Conservation (phyloP, 2,797 vertebrate genomes). For the Myripristis murdjan region DNA sequence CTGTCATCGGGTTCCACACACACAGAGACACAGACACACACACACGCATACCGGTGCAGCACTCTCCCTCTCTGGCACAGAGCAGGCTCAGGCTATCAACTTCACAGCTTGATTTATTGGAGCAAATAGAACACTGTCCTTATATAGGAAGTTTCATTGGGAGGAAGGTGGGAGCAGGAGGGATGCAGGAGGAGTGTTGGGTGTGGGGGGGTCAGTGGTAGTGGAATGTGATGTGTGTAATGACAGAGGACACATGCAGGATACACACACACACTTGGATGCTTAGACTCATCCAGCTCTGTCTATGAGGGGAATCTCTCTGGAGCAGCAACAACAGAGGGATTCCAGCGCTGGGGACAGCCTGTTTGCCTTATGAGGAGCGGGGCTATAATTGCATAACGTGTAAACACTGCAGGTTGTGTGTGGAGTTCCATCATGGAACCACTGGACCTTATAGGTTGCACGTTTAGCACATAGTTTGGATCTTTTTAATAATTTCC, state of each 20-base stretch:
- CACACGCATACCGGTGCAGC: conserved; percentile 32
- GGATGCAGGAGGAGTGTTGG: conserved; percentile 47
- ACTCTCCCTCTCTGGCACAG: conserved; percentile 58
- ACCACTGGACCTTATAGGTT: background rate
- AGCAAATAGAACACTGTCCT: conserved; percentile 83
- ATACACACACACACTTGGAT: conserved; percentile 37
- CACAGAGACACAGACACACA: too few species aligned
- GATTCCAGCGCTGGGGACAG: conserved; percentile 73
- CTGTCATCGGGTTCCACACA: conserved; percentile 57
- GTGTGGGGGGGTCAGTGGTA: conserved; percentile 30
- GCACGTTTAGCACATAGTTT: background rate
- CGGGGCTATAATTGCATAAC: conserved; percentile 56
- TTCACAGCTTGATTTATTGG: conserved; percentile 80
- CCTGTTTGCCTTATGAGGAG: conserved; percentile 82
- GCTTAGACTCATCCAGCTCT: conserved; percentile 42
- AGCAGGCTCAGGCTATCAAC: conserved; percentile 61
- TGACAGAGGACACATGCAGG: conserved; percentile 29
- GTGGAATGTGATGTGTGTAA: conserved; percentile 72
- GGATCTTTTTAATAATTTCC: background rate
- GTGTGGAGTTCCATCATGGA: conserved; percentile 13
- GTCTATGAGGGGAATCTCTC: conserved; percentile 65
- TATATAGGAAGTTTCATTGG: conserved; percentile 89
- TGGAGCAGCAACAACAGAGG: conserved; percentile 59
- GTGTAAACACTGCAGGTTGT: background rate
- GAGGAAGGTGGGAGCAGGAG: conserved; percentile 61